Percentiles rank a stretch among this genome's conserved stretches.
These are phyloP conservation scores for Anodontia alba DNA, from an alignment of 2,888 invertebrate species.

Conservation along the genomic window DNA sequence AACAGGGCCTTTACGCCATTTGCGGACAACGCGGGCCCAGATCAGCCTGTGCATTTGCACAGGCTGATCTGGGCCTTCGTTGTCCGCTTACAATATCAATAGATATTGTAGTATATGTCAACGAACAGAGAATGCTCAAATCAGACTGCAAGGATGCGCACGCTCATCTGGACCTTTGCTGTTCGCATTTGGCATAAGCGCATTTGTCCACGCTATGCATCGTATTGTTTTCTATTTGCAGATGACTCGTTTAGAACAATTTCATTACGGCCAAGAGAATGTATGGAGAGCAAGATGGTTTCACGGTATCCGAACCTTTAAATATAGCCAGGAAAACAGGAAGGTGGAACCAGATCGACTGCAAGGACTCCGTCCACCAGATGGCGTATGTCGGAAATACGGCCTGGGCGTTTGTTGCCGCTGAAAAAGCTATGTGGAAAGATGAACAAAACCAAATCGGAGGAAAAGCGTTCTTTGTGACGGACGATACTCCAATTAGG, in stretches of 20 bases:
- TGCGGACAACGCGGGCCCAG: too few species aligned
- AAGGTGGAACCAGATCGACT: neutral
- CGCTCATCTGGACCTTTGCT: too few species aligned
- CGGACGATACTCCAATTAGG: constrained; percentile 21
- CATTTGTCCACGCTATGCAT: too few species aligned
- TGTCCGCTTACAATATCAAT: too few species aligned
- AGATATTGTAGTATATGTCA: too few species aligned
- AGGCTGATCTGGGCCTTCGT: too few species aligned
- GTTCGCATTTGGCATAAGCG: too few species aligned
- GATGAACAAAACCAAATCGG: neutral
- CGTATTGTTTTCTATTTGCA: neutral
- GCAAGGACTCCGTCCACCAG: neutral
- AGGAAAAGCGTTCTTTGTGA: constrained; percentile 16
- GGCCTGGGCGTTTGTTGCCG: constrained; percentile 25
- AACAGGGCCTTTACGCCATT: too few species aligned
- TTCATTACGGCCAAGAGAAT: constrained; percentile 19
- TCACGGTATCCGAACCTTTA: neutral
- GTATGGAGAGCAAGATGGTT: constrained; percentile 23
- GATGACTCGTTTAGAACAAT: constrained; percentile 20
- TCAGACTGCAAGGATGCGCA: too few species aligned
- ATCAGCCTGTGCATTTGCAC: too few species aligned
- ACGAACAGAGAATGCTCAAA: too few species aligned
- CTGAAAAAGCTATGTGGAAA: constrained; percentile 5
- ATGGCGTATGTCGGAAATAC: constrained; percentile 23
- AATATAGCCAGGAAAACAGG: neutral